Conservation (phyloP, 2,113 vertebrate species). For the Trogon melanurus region DNA sequence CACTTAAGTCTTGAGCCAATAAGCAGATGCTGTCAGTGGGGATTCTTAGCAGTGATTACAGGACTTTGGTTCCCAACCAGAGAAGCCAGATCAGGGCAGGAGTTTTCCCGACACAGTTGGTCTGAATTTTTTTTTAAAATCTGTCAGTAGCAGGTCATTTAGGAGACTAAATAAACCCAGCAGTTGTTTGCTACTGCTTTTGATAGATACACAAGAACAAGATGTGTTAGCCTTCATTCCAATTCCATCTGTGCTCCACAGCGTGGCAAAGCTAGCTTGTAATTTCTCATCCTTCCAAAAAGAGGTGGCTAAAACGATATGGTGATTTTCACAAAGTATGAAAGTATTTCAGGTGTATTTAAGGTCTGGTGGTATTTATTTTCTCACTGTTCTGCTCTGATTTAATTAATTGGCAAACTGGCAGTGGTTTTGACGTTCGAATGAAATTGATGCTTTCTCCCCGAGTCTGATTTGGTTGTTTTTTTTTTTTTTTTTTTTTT, state of each 20-base stretch:
- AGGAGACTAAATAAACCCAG: background rate
- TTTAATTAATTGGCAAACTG: no score
- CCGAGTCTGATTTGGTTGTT: no score
- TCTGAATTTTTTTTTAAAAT: background rate
- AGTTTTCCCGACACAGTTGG: background rate
- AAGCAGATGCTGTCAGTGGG: background rate
- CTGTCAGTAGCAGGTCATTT: background rate
- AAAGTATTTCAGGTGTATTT: background rate
- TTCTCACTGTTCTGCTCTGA: no score
- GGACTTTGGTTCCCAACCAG: background rate
- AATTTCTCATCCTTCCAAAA: background rate
- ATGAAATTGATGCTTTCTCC: no score
- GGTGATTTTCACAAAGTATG: background rate
- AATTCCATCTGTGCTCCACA: background rate
- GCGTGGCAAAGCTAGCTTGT: background rate
- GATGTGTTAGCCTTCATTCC: background rate
- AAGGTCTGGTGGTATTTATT: no score
- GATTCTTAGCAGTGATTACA: background rate
- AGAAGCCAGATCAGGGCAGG: background rate
- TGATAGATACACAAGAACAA: background rate
- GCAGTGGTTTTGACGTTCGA: no score
- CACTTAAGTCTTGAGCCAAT: background rate
- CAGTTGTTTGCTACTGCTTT: background rate
- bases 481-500: no score
- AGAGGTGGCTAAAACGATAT: background rate